Evolutionary conservation across 1,140 invertebrate genomes (phyloP).

Genomic region (Drosophila cardini): DNA sequence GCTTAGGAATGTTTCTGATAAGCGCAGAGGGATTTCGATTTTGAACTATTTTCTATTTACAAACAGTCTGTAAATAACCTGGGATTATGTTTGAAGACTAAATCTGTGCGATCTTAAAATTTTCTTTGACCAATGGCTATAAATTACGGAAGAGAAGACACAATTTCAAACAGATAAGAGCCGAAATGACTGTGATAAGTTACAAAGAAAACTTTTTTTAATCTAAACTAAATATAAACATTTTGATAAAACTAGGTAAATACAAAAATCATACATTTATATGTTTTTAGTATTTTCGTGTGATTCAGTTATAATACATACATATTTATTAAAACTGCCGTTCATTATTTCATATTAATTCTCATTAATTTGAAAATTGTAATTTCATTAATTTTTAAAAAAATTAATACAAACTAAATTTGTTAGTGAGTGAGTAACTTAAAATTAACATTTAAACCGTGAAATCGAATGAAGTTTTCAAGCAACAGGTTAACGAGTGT

Average conservation of each 20-base stretch:
- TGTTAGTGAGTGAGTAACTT: background rate
- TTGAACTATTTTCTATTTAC: constrained; percentile 20
- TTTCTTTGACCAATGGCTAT: background rate
- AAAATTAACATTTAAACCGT: constrained; percentile 9
- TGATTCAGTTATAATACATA: too few relatives aligned
- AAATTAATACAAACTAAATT: background rate
- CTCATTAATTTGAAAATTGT: too few relatives aligned
- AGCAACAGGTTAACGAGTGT: constrained; percentile 46
- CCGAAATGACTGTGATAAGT: background rate
- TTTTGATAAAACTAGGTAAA: background rate
- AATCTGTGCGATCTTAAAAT: background rate
- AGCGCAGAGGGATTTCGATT: constrained; percentile 13
- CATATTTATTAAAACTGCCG: too few relatives aligned
- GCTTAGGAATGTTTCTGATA: constrained; percentile 18
- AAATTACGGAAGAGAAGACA: background rate
- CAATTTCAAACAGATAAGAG: constrained; percentile 6
- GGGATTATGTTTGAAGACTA: constrained; percentile 10
- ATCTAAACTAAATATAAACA: constrained; percentile 3
- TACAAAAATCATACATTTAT: background rate
- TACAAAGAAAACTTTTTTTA: background rate
- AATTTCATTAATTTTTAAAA: background rate
- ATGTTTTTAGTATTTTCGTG: background rate
- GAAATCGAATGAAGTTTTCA: constrained; percentile 16
- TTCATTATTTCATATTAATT: too few relatives aligned
- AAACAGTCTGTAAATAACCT: constrained; percentile 6